Base-by-base conservation (phyloP, 2,888 invertebrate genomes). In the Xanthostigma xanthostigma region DNA sequence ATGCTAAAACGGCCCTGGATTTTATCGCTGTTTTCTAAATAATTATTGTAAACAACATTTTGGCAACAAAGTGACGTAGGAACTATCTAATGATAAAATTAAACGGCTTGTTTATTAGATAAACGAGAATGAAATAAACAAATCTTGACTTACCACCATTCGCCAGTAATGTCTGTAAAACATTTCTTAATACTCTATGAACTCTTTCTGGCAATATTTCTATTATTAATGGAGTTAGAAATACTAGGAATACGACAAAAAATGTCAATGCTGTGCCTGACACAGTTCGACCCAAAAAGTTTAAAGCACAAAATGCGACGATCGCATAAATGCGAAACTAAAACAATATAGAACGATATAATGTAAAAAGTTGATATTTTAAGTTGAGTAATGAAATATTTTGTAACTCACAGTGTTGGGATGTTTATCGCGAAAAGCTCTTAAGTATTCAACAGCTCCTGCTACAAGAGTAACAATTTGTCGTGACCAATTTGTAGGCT, bases 261-360 rank as follows among this genome's bases (percentile, higher is more conserved):
- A 60, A 67, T 13, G 57, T 55, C 36, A 68, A 51, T 38, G 61
- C 52, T 50, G 60, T 57, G 33, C 67, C 68, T 27, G 67, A 62
- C 17, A 67, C 51, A 48, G 59, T 62, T 39, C 60, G 60, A 37
- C 66, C 65, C 40, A 68, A 54, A 35, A 65, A 54, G 46, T 60
- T 60, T 33, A 68, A 54, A 11, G 56, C 49, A 9, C 65, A 51
- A 54, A 64, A 67, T 37, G 62, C 50, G 11, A 58, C 53, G 49
- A 62, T 62, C 60, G 64, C 60, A 13, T 58, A 55, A 41, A 61
- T 56, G 52, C 66, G 67, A 54, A 68, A 69, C 69, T 69, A 56
- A 51, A 65, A 63, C 48, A 50, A 48, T 53, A 36, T 37, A 47
- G 35, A 13, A 49, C 14, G 43, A 47, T 33, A 50, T n/a, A n/a